Evolutionary conservation across 1,140 invertebrate species (phyloP), one percentile per base, ranked within the genome.

Genomic region (Drosophila subpulchrella): DNA sequence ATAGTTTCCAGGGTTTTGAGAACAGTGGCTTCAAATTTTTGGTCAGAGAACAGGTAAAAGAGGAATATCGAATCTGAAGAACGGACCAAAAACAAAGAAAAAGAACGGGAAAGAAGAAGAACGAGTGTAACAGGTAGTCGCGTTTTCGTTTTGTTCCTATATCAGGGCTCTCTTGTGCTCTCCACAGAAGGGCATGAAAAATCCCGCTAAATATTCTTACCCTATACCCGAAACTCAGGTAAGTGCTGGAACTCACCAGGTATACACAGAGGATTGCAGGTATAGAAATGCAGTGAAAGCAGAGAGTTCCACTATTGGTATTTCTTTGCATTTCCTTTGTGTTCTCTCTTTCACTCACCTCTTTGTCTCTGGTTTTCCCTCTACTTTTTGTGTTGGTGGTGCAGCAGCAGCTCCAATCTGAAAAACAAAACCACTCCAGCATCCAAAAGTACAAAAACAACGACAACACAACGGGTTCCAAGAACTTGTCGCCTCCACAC

Each of bases 41-140:
- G 67, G 65, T 50, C 36, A 17, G 38, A 77, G 63, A 77, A 46
- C 66, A 70, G 51, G 63, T 58, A 59, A 55, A 73, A 41, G 32
- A 17, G 57, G 44, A 57, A 42, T 51, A 34, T 59, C 48, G n/a
- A 70, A 67, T 39, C 44, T 57, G 47, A 60, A 58, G 41, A 47
- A 36, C 32, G 20, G 60, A 12, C 17, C 8, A 15, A 13, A 17
- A 32, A 38, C 12, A 20, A 15, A 6, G 32, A 34, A 15, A 15
- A 46, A 57, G 51, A 47, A 42, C 8, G 56, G 17, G 38, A 66
- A 41, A 41, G 39, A 15, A 20, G 38, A 67, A 38, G 51, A 79
- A 55, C 67, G 57, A 68, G 82, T 85, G 78, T 86, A 85, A 88
- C 82, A 86, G 83, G 83, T 86, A 86, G 79, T 61, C 67, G 57